phyloP scores from a whole-genome alignment of 2,113 vertebrate species.

The Anoura caudifer region DNA sequence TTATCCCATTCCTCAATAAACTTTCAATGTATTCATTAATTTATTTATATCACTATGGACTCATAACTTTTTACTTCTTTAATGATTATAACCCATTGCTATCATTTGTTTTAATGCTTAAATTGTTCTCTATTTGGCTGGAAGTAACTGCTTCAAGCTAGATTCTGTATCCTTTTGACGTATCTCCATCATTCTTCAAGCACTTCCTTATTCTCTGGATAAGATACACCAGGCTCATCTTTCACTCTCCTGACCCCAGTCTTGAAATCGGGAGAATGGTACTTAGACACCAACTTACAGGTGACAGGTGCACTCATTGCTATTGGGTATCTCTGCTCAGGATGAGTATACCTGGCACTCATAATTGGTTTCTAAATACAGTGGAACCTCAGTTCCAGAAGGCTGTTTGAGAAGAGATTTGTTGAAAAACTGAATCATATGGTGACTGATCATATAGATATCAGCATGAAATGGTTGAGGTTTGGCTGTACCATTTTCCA shows the following conservation, averaged over 20 bases:
- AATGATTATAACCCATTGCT: background rate
- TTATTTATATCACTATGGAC: background rate
- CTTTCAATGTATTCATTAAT: background rate
- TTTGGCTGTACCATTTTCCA: background rate
- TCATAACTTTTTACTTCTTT: background rate
- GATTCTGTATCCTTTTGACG: background rate
- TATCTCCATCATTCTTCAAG: background rate
- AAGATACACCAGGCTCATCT: background rate
- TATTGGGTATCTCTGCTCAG: background rate
- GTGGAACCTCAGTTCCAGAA: too few species aligned
- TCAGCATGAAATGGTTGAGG: too few species aligned
- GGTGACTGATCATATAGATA: too few species aligned
- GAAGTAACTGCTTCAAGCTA: background rate
- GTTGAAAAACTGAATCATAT: too few species aligned
- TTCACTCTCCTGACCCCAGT: background rate
- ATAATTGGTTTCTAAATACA: background rate
- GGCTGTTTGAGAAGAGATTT: too few species aligned
- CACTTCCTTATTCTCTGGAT: background rate
- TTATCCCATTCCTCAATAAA: background rate
- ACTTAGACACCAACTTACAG: background rate
- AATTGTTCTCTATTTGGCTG: background rate
- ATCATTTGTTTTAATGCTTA: background rate
- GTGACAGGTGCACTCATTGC: background rate
- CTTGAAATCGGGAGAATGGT: background rate
- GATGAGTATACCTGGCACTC: background rate